A percentile compares a stretch with the other conserved stretches of the same genome.
Conservation (phyloP, 2,888 invertebrate genomes). For the Dicyrtomina minuta region DNA sequence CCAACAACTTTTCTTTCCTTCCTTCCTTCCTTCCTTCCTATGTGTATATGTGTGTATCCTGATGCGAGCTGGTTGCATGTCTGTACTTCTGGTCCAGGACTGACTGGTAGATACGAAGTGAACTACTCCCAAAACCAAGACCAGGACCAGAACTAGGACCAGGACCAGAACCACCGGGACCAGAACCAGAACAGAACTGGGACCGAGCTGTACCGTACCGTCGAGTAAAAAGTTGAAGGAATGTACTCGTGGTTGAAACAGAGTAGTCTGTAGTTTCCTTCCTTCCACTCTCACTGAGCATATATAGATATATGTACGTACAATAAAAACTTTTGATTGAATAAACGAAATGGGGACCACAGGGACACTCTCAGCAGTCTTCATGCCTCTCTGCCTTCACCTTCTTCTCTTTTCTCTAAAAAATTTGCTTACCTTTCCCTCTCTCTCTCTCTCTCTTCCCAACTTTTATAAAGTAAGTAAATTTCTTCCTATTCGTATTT, state of each 20-base stretch:
- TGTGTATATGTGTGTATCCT: not conserved
- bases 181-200: not conserved
- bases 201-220: not conserved
- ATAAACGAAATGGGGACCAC: slow-evolving; percentile 16
- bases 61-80: too few relatives aligned
- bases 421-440: too few relatives aligned
- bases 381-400: not conserved
- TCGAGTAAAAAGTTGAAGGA: slow-evolving; percentile 3
- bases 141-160: too few relatives aligned
- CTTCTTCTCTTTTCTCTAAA: not conserved
- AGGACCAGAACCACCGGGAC: too few relatives aligned
- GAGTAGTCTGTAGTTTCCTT: not conserved
- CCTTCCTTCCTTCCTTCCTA: not conserved
- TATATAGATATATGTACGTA: not conserved
- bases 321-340: slow-evolving; percentile 22
- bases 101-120: too few relatives aligned
- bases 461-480: too few relatives aligned
- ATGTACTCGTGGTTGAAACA: not conserved
- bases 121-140: not conserved
- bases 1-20: not conserved
- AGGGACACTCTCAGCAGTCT: slow-evolving; percentile 12
- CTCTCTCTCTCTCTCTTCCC: too few relatives aligned
- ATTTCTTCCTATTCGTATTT: too few relatives aligned
- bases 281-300: not conserved
- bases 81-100: too few relatives aligned